Evolutionary conservation across 2,888 invertebrate species (phyloP).

Genomic region (Macrophya alboannulata): DNA sequence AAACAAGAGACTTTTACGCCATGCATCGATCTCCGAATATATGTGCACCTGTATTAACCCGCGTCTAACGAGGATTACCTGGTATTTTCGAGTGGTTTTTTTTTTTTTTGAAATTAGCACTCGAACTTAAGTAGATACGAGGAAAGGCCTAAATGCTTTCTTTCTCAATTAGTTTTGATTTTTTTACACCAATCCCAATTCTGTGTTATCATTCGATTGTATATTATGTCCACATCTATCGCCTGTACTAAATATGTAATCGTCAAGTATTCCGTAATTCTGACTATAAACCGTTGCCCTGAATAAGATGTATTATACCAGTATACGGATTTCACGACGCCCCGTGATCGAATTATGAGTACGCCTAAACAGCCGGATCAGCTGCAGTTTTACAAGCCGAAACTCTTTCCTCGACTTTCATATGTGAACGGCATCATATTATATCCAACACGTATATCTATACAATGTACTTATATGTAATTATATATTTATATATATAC

Average conservation of each 20-base stretch:
- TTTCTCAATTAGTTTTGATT: neutral
- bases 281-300: too few relatives aligned
- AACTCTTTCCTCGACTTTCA: neutral
- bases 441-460: neutral
- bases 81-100: neutral
- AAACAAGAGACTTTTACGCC: neutral
- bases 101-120: too few relatives aligned
- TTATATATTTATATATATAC: too few relatives aligned
- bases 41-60: neutral
- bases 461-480: neutral
- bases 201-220: too few relatives aligned
- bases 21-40: neutral
- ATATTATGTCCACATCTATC: too few relatives aligned
- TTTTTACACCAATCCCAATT: neutral
- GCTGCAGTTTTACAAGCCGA: neutral
- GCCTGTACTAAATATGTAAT: too few relatives aligned
- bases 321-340: too few relatives aligned
- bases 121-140: too few relatives aligned
- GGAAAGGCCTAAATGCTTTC: too few relatives aligned
- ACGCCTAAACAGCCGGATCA: neutral
- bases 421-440: neutral
- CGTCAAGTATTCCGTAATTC: too few relatives aligned
- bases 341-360: neutral
- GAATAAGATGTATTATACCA: too few relatives aligned
- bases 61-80: neutral